A percentile compares a stretch with the other conserved stretches of the same genome.
Evolutionary conservation across 2,113 vertebrate species (phyloP).

Genomic region (Spizaetus ornatus): DNA sequence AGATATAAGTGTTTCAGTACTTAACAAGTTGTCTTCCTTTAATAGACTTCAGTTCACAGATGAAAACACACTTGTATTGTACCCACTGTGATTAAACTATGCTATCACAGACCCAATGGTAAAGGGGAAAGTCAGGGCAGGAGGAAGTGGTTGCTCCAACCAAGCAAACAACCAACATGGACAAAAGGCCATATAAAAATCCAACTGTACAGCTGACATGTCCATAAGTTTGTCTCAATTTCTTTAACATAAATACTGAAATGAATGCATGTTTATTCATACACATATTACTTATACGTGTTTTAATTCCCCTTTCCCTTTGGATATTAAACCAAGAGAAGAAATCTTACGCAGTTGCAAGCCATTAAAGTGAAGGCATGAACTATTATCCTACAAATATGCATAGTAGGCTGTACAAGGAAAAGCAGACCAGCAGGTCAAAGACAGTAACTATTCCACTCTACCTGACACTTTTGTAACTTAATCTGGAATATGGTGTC

Average conservation of each 20-base stretch:
- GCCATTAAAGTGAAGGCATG: neutral
- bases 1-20: neutral
- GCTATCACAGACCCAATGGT: neutral
- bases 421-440: neutral
- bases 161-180: neutral
- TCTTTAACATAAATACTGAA: neutral
- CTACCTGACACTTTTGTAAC: neutral
- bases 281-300: neutral
- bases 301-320: neutral
- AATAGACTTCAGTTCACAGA: neutral
- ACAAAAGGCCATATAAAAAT: neutral
- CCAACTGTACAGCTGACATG: neutral
- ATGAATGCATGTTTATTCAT: neutral
- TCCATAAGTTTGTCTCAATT: neutral
- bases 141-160: neutral
- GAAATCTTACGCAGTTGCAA: neutral
- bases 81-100: neutral
- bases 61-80: neutral
- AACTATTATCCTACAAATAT: neutral
- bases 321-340: neutral
- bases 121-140: neutral
- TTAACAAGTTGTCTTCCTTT: neutral
- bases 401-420: neutral
- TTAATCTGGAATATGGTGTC: neutral
- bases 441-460: neutral